These are phyloP conservation scores for Sakesphorus luctuosus DNA, from an alignment of 2,113 vertebrate species.

Conservation along the genomic window DNA sequence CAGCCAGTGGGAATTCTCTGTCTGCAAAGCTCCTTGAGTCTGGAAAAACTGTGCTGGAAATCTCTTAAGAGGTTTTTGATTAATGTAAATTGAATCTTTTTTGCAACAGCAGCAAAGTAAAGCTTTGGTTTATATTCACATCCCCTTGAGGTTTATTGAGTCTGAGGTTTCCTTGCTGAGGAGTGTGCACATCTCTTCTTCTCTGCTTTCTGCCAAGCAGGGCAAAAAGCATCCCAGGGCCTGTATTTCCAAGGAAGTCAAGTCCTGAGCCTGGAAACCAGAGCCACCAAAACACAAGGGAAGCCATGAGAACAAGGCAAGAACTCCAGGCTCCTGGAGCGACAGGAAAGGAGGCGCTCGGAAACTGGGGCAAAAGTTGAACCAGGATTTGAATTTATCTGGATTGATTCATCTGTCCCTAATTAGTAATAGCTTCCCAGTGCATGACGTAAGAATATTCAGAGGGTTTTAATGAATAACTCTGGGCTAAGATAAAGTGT, in stretches of 20 bases:
- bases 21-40: neutral
- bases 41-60: neutral
- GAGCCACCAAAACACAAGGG: neutral
- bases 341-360: neutral
- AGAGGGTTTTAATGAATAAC: neutral
- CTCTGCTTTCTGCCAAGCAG: neutral
- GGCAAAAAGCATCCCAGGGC: neutral
- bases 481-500: neutral
- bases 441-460: constrained; percentile 11
- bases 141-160: constrained; percentile 11
- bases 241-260: neutral
- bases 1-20: neutral
- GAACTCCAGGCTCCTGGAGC: neutral
- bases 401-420: constrained; percentile 44
- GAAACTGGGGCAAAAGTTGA: constrained; percentile 62
- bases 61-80: constrained; percentile 37
- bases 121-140: neutral
- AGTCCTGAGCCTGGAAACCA: neutral
- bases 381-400: constrained; percentile 30
- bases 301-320: neutral
- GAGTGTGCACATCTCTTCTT: neutral
- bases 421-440: constrained; percentile 55
- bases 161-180: neutral
- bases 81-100: neutral
- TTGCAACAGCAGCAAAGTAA: neutral